These are phyloP conservation scores for Andrena camellia DNA, from an alignment of 2,888 invertebrate species.

Conservation along the genomic window DNA sequence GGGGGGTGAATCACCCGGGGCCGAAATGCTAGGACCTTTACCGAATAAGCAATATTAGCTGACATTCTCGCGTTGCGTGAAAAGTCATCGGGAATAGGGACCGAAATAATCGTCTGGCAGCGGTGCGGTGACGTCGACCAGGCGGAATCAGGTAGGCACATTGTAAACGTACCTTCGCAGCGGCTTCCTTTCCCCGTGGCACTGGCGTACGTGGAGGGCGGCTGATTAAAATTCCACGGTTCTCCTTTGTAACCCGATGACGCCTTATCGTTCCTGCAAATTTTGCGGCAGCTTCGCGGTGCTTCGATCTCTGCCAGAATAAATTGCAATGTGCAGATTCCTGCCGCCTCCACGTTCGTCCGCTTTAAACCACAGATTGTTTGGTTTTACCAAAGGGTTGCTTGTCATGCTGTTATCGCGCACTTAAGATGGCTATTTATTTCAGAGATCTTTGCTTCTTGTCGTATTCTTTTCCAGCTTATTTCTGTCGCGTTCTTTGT, in stretches of 20 bases:
- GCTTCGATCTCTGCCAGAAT: background rate
- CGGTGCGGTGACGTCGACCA: slow-evolving; percentile 4
- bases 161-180: background rate
- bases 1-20: slow-evolving; percentile 39
- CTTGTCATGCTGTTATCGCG: background rate
- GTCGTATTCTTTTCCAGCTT: background rate
- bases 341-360: background rate
- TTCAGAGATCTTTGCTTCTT: background rate
- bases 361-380: background rate
- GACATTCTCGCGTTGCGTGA: slow-evolving; percentile 65
- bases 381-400: background rate
- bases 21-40: slow-evolving; percentile 52
- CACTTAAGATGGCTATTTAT: background rate
- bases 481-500: background rate
- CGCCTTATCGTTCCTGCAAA: background rate
- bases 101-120: slow-evolving; percentile 6
- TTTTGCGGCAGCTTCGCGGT: background rate
- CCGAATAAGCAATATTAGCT: slow-evolving; percentile 31
- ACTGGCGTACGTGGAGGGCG: background rate
- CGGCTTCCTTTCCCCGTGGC: background rate
- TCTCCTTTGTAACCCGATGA: background rate
- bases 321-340: background rate
- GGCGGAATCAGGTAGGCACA: slow-evolving; percentile 39
- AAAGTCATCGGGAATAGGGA: slow-evolving; percentile 51
- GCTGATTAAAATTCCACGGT: background rate